Base-by-base conservation (phyloP, 2,113 vertebrate genomes). In the Centrocercus urophasianus region DNA sequence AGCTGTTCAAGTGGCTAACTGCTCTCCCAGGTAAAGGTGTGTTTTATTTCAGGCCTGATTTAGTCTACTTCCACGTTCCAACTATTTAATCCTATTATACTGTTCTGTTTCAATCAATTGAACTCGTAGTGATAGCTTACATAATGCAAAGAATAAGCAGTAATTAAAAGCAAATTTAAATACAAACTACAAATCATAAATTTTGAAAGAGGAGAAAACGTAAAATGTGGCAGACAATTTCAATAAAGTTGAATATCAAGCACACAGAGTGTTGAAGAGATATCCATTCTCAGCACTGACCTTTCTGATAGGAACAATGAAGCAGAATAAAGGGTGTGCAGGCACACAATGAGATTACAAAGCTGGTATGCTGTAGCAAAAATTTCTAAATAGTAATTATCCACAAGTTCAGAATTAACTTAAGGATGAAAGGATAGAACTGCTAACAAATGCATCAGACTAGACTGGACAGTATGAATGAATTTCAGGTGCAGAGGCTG, bases 1-100 rank as follows among this genome's bases (percentile, higher is more conserved):
- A 64, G 34, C 42, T 87, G 47, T 50, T 87, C 52, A 60, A 78
- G 82, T 3, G n/a, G 65, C 24, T 52, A 75, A 85, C 52, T 59
- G 30, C 59, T 73, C 71, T 83, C 27, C 30, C 75, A 92, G 83
- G 86, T 70, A 92, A 86, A 88, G 38, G 32, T 86, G 38, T 25
- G 30, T 9, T 82, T 83, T 81, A 77, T 38, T 93, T 83, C 50
- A 60, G 81, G 81, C 30, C 64, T 95, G 34, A 86, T 84, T 71
- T 69, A 64, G 15, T n/a, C 52, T 40, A 75, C 87, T 87, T 94
- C 87, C 84, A 85, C 78, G 77, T 91, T 65, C 78, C 36, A 87
- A 8, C 14, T 56, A 84, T 93, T 91, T 93, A 84, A 91, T 82
- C 77, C 82, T 84, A 84, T 87, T 78, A 95, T 42, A 91, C 77